These are phyloP conservation scores for Perodicticus potto DNA, from an alignment of 2,797 vertebrate genomes.

Conservation along the genomic window DNA sequence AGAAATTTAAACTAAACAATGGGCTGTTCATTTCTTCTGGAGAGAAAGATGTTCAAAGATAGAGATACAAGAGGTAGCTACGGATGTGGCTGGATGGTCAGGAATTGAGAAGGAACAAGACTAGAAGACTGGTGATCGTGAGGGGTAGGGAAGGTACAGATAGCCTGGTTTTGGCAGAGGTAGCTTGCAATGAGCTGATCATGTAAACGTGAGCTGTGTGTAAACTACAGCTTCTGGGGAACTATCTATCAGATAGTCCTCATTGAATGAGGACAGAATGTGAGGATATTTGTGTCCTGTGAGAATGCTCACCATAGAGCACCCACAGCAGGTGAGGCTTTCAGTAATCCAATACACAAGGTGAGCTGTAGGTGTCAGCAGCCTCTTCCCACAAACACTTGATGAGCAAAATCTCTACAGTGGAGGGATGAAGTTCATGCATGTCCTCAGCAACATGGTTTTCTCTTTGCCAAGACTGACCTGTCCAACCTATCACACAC, in stretches of 20 bases:
- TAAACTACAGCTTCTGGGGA: too few species aligned
- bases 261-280: background rate
- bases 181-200: too few species aligned
- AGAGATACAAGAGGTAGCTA: background rate
- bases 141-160: background rate
- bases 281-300: background rate
- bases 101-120: background rate
- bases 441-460: background rate
- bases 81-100: background rate
- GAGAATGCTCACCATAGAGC: too few species aligned
- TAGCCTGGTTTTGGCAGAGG: too few species aligned
- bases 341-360: background rate
- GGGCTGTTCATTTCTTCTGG: background rate
- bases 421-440: background rate
- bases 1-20: background rate
- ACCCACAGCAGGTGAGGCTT: background rate
- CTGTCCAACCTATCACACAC: background rate
- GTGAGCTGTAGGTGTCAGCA: background rate
- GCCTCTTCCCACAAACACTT: background rate
- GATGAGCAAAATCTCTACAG: background rate
- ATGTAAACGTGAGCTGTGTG: too few species aligned
- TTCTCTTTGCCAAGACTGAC: background rate
- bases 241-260: too few species aligned
- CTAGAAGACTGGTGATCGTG: background rate
- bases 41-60: background rate